Evolutionary conservation across 2,797 vertebrate species (phyloP).

Genomic region (Chiloscyllium punctatum): DNA sequence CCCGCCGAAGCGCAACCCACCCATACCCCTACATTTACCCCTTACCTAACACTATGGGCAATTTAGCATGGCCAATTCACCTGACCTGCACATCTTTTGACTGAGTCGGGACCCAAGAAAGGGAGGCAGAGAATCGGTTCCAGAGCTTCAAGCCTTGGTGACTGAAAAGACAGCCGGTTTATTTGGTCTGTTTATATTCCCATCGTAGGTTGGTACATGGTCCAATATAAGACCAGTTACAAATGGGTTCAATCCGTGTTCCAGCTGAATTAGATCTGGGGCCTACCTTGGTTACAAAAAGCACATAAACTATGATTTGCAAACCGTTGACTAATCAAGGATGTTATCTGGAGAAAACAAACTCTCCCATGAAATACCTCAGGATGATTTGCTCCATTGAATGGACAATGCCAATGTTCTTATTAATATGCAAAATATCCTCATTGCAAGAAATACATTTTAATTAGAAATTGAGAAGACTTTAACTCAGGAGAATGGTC

Average conservation of each 20-base stretch:
- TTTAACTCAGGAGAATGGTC: background rate
- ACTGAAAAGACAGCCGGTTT: too few species aligned
- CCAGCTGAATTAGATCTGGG: background rate
- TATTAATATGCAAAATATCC: background rate
- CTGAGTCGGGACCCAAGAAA: too few species aligned
- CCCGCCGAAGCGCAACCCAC: too few species aligned
- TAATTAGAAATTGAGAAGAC: background rate
- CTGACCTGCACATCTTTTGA: too few species aligned
- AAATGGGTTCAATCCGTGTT: background rate
- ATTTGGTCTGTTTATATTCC: background rate
- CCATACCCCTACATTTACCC: too few species aligned
- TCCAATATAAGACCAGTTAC: background rate
- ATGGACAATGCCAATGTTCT: background rate
- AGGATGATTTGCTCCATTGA: background rate
- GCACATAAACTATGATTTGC: background rate
- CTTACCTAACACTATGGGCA: too few species aligned
- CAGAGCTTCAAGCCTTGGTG: too few species aligned
- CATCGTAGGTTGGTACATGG: background rate
- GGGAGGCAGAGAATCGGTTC: too few species aligned
- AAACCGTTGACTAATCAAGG: background rate
- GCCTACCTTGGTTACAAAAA: background rate
- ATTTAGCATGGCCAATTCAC: too few species aligned
- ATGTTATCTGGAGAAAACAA: background rate
- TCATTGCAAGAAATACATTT: background rate
- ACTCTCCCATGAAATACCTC: background rate